These are phyloP conservation scores for Dasypolia templi DNA, from an alignment of 2,888 invertebrate species.

Conservation along the genomic window DNA sequence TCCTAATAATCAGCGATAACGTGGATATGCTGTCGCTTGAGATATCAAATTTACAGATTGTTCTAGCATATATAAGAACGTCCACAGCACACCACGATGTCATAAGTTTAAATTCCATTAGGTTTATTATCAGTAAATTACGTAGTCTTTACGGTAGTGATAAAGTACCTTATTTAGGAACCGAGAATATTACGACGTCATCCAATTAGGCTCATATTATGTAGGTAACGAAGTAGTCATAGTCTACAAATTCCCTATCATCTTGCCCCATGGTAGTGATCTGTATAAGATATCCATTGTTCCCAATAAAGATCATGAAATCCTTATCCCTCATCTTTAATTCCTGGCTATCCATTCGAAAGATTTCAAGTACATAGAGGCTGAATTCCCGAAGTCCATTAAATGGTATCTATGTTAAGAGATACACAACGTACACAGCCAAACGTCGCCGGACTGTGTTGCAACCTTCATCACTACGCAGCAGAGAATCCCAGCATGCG, in stretches of 20 bases:
- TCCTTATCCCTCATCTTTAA: neutral
- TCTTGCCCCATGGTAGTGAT: neutral
- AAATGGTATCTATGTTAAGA: slow-evolving; percentile 24
- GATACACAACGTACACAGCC: slow-evolving; percentile 17
- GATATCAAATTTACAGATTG: neutral
- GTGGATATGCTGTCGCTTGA: slow-evolving; percentile 3
- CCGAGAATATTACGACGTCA: slow-evolving; percentile 6
- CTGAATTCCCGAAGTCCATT: slow-evolving; percentile 11
- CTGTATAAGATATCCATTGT: slow-evolving; percentile 11
- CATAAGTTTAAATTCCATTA: slow-evolving; percentile 2
- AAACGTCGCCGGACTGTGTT: slow-evolving; percentile 9
- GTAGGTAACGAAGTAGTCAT: slow-evolving; percentile 1
- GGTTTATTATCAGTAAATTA: slow-evolving; percentile 1
- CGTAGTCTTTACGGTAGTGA: neutral
- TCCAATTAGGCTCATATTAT: slow-evolving; percentile 7
- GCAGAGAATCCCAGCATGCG: slow-evolving; percentile 1
- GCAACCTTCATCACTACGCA: neutral
- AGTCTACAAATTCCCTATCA: slow-evolving; percentile 8
- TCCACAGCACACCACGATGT: slow-evolving; percentile 5
- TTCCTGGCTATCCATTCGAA: slow-evolving; percentile 4
- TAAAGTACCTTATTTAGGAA: slow-evolving; percentile 14
- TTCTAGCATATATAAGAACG: neutral
- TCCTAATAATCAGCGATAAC: neutral
- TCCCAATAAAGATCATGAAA: slow-evolving; percentile 4
- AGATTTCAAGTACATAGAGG: slow-evolving; percentile 10